These are phyloP conservation scores for Centrocercus urophasianus DNA, from an alignment of 2,113 vertebrate species.

Conservation along the genomic window DNA sequence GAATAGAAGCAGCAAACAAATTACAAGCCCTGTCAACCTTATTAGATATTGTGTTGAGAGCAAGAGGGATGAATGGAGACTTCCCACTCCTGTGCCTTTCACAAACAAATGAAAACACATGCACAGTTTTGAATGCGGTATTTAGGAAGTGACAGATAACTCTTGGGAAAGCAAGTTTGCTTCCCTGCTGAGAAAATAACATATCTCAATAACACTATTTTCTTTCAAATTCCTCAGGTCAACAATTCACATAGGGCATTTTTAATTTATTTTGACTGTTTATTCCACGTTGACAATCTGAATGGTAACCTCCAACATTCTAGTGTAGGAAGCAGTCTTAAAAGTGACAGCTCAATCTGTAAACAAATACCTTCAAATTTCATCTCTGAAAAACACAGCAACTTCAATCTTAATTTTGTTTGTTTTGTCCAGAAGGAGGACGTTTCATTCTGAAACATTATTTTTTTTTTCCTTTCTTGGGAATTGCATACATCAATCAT, in stretches of 20 bases:
- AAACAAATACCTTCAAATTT: constrained; percentile 27
- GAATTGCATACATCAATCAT: constrained; percentile 9
- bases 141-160: constrained; percentile 42
- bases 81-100: constrained; percentile 15
- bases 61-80: constrained; percentile 41
- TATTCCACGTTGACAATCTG: constrained; percentile 16
- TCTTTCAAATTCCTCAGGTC: constrained; percentile 11
- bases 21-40: constrained; percentile 42
- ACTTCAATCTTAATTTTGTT: constrained; percentile 17
- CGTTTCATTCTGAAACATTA: constrained; percentile 48
- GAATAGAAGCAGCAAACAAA: constrained; percentile 62
- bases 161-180: constrained; percentile 39
- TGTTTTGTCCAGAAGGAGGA: constrained; percentile 47
- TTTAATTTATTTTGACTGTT: constrained; percentile 52
- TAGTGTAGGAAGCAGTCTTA: constrained; percentile 3
- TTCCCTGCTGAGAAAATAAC: constrained; percentile 43
- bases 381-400: neutral
- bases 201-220: constrained; percentile 2
- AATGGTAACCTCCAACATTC: neutral
- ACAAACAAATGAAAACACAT: constrained; percentile 51
- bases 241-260: neutral
- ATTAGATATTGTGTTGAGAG: constrained; percentile 13
- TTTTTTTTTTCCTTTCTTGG: constrained; percentile 48
- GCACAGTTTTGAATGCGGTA: constrained; percentile 5
- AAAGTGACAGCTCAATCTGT: neutral